These are phyloP conservation scores for Lamprotornis superbus DNA, from an alignment of 2,113 vertebrate genomes.

Conservation along the genomic window DNA sequence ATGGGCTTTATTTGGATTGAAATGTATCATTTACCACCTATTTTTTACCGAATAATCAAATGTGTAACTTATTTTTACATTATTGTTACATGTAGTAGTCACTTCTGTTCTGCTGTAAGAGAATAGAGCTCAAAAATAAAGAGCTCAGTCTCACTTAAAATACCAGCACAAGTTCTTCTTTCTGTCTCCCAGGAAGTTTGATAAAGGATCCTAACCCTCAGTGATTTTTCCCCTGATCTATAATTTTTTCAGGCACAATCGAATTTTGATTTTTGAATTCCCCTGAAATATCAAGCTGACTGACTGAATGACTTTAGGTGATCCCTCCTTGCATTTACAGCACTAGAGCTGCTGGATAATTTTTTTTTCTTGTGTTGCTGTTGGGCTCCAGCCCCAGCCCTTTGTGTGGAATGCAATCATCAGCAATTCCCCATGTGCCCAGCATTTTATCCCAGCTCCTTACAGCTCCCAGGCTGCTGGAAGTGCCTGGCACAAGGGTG, in stretches of 20 bases:
- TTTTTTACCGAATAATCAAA: neutral
- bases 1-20: neutral
- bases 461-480: neutral
- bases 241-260: neutral
- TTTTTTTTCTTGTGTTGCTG: neutral
- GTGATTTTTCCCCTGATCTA: neutral
- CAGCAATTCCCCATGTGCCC: constrained; percentile 16
- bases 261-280: neutral
- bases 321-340: neutral
- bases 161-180: neutral
- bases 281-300: neutral
- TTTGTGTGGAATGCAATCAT: constrained; percentile 17
- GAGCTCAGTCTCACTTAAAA: neutral
- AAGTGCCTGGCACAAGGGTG: neutral
- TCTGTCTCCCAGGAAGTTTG: neutral
- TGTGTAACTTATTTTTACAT: neutral
- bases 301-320: neutral
- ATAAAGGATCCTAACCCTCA: neutral
- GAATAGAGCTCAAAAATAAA: neutral
- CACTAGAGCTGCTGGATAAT: neutral
- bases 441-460: constrained; percentile 29
- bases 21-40: neutral
- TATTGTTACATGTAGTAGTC: neutral
- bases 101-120: neutral
- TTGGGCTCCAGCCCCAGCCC: neutral